Conservation (phyloP, 1,140 invertebrate species). For the Tetraneura akinire region DNA sequence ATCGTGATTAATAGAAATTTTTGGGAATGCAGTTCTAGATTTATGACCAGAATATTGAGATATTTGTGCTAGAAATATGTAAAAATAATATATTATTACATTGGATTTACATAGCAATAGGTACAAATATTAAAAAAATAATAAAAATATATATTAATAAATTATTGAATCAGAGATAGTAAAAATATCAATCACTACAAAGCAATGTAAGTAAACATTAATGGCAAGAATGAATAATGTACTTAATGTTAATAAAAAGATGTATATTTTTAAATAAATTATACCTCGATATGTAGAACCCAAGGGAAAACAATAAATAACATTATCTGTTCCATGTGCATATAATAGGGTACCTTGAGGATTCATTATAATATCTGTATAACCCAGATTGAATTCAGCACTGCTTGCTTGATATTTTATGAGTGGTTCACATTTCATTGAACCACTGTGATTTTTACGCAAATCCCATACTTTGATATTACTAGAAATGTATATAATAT, state of each 20-base stretch:
- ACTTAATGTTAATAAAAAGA: background rate
- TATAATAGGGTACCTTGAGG: background rate
- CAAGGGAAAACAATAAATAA: slow-evolving; percentile 5
- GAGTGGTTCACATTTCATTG: background rate
- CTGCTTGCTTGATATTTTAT: background rate
- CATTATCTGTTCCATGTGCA: background rate
- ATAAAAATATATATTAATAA: too few relatives aligned
- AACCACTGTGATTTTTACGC: slow-evolving; percentile 13
- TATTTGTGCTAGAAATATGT: slow-evolving; percentile 15
- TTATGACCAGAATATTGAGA: background rate
- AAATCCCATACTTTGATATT: slow-evolving; percentile 27
- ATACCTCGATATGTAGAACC: background rate
- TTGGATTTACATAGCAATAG: too few relatives aligned
- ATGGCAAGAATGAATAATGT: too few relatives aligned
- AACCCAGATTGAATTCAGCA: background rate
- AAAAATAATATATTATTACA: too few relatives aligned
- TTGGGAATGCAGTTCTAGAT: background rate
- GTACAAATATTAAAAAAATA: too few relatives aligned
- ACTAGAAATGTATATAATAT: background rate
- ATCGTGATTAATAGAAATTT: slow-evolving; percentile 30
- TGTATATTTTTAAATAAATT: background rate
- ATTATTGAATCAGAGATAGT: too few relatives aligned
- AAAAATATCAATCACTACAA: too few relatives aligned
- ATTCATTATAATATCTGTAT: slow-evolving; percentile 4
- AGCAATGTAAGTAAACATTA: too few relatives aligned